A percentile compares a stretch with the other conserved stretches of the same genome.
These are phyloP conservation scores for Xestia xanthographa DNA, from an alignment of 2,888 invertebrate species.

Conservation along the genomic window DNA sequence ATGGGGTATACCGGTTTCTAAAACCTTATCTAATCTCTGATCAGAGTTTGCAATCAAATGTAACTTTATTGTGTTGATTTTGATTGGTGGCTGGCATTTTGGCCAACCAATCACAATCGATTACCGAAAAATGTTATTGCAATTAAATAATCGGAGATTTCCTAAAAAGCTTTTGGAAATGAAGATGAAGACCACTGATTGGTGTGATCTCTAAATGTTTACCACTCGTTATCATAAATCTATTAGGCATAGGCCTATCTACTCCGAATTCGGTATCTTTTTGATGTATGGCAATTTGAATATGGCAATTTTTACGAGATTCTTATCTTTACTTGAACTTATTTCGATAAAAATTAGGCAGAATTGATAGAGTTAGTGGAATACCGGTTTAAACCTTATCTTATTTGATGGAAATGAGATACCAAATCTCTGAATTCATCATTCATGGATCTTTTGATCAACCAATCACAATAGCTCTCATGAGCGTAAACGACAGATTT, in stretches of 20 bases:
- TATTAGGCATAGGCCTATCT: background rate
- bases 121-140: background rate
- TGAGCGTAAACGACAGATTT: background rate
- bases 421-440: background rate
- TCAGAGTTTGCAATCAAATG: conserved; percentile 21
- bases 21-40: conserved; percentile 25
- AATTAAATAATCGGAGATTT: background rate
- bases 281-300: background rate
- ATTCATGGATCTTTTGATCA: background rate
- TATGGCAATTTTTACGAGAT: background rate
- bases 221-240: background rate
- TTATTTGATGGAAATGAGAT: background rate
- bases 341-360: background rate
- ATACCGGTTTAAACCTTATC: background rate
- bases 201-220: conserved; percentile 2
- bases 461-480: background rate
- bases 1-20: conserved; percentile 8
- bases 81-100: conserved; percentile 25
- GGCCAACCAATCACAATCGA: conserved; percentile 14
- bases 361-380: fast-evolving
- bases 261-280: background rate
- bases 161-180: background rate
- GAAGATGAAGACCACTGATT: background rate
- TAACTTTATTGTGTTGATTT: background rate
- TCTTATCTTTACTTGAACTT: background rate